Evolutionary conservation across 2,113 vertebrate genomes (phyloP), one percentile per base, ranked within the genome.

Genomic region (Suncus etruscus): DNA sequence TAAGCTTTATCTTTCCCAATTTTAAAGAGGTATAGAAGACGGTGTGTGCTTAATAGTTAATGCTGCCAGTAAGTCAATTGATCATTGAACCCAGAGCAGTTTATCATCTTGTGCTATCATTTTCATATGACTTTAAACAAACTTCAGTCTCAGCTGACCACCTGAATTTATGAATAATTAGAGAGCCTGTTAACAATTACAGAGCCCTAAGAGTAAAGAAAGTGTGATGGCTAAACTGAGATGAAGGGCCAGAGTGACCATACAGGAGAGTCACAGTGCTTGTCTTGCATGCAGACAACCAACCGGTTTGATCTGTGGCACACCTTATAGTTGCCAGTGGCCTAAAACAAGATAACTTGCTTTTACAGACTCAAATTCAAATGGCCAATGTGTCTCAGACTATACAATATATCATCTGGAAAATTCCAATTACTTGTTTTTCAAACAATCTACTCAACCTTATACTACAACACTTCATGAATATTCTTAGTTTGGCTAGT

Each of bases 351-450:
- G 54, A 77, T 54, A 80, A 90, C 87, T 8, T 86, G 22, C 31
- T 95, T 91, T 69, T 93, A 65, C 12, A 32, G 58, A 92, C 48
- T 48, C 18, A 91, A 47, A 83, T 27, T 47, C 51, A 91, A 94
- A 84, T 74, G 48, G 31, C 20, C 80, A 86, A 8, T 50, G 65
- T 89, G 78, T 79, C 68, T 18, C 85, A 68, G n/a, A 83, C 18
- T 16, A 79, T 51, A 39, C 76, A 83, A 76, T 45, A 50, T 2
- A 75, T 79, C 66, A 86, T 24, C n/a, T 73, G 54, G 70, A 48
- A 91, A 93, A 91, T 20, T 80, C 74, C 6, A 76, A 81, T 77
- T 80, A 74, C 24, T 89, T 90, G 54, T 79, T 95, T 95, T 94
- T 76, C 11, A 47, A 87, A 91, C 6, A 77, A 77, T 88, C 73